Percentiles rank a stretch among this genome's conserved stretches.
Conservation (phyloP, 2,113 vertebrate genomes). For the Alethe castanea region DNA sequence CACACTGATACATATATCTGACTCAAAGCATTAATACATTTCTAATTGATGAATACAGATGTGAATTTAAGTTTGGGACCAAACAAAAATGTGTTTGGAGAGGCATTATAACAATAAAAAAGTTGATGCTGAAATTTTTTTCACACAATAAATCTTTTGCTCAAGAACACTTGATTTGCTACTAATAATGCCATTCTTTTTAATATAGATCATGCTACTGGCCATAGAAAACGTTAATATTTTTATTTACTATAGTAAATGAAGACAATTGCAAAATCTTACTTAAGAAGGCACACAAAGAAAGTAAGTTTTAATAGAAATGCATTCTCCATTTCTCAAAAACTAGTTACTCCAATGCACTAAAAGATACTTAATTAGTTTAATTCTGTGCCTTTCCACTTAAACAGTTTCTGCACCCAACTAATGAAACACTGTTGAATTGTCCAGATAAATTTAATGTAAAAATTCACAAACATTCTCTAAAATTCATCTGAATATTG, state of each 20-base stretch:
- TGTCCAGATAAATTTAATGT: not conserved
- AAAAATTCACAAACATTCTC: not conserved
- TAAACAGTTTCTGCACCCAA: not conserved
- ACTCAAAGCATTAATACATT: constrained; percentile 50
- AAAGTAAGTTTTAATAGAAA: not conserved
- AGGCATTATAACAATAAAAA: not conserved
- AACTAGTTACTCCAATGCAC: not conserved
- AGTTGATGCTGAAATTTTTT: not conserved
- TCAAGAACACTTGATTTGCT: not conserved
- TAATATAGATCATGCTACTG: accelerated
- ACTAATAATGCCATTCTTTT: not conserved
- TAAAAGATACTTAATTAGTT: not conserved
- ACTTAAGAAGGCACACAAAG: not conserved
- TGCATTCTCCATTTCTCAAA: not conserved
- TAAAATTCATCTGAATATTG: not conserved
- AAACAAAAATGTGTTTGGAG: not conserved
- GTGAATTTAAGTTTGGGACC: not conserved
- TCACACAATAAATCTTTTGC: not conserved
- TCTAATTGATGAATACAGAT: constrained; percentile 48
- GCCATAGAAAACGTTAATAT: not conserved
- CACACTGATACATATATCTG: not conserved
- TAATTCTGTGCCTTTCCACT: not conserved
- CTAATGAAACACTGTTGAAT: not conserved
- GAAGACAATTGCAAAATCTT: not conserved
- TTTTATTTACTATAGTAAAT: not conserved